Base-by-base conservation (phyloP, 35 echinoderm and acorn worm species). In the Acanthaster planci region DNA sequence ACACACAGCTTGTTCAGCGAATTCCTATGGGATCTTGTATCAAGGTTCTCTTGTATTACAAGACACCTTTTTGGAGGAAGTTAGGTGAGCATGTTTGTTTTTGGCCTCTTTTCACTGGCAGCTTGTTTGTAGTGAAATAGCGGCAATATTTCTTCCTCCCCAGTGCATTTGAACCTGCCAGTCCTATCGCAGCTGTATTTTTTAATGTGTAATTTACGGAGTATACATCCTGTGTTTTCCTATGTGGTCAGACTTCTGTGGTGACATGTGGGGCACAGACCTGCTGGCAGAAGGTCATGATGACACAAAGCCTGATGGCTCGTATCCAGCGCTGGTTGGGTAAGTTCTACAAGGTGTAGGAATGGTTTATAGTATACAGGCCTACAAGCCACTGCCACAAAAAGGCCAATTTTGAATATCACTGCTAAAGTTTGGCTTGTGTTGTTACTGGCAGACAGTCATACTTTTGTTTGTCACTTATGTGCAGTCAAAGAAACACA, bases 21-120 rank as follows among this genome's bases (percentile, higher is more conserved):
- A 88, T 93, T 18, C 92, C 92, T 21, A 93, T 93, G 92, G 92
- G 92, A 39, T 93, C 92, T 0, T 88, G 86, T 38, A 88, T 93
- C 52, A 93, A 93, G 77, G 84, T 82, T 16, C 83, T 93, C 56
- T 80, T 85, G 31, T 93, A 88, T 57, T 93, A 93, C 50, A 84
- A 93, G 37, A 89, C 38, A 42, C 82, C 92, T 29, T 93, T 88
- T 55, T 93, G 92, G 92, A 88, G 92, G 51, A 77, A 89, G 32
- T n/a, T 88, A 31, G 87, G 92, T 93, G 81, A 85, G 92, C 79
- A 47, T 47, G n/a, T 47, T 47, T 47, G 12, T 47, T 47, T 12
- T 47, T 47, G 42, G 4, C 12, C 4, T 47, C 12, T 12, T 47
- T 47, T 47, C 12, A 6, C 4, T 47, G 42, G n/a, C n/a, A n/a